Conservation (phyloP, 2,797 vertebrate species). For the Thalassophryne amazonica region DNA sequence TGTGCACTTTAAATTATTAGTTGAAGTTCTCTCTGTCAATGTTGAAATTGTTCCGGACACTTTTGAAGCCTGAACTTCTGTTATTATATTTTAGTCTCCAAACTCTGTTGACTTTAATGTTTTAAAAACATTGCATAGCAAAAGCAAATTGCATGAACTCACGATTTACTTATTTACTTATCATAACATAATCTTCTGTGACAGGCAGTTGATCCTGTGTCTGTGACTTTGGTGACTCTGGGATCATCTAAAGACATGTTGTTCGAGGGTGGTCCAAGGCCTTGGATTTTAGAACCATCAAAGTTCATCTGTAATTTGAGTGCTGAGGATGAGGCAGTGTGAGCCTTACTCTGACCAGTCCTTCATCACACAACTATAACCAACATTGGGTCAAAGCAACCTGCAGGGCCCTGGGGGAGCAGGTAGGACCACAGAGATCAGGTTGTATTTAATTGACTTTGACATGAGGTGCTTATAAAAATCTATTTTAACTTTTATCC, state of each 20-base stretch:
- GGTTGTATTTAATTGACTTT: neutral
- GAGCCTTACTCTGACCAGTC: slow-evolving; percentile 70
- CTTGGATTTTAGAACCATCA: slow-evolving; percentile 94
- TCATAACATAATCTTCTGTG: neutral
- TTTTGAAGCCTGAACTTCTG: neutral
- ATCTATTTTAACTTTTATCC: too few relatives aligned
- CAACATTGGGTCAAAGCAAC: slow-evolving; percentile 86
- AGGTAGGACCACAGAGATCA: slow-evolving; percentile 71
- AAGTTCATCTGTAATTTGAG: slow-evolving; percentile 89
- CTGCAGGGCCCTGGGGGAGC: slow-evolving; percentile 89
- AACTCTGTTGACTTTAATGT: neutral
- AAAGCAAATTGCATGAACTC: neutral
- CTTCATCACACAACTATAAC: slow-evolving; percentile 79
- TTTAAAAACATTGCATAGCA: neutral
- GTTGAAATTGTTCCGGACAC: neutral
- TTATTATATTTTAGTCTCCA: neutral
- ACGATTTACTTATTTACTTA: neutral
- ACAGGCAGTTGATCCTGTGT: slow-evolving; percentile 87
- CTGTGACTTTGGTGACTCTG: slow-evolving; percentile 88
- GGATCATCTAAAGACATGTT: slow-evolving; percentile 95
- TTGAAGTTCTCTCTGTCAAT: neutral
- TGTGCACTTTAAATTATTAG: neutral
- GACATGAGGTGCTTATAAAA: too few relatives aligned
- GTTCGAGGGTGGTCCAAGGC: slow-evolving; percentile 92
- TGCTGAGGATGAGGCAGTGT: slow-evolving; percentile 77